A percentile compares a stretch with the other conserved stretches of the same genome.
Conservation (phyloP, 2,888 invertebrate genomes). For the Hirtodrosophila confusa region DNA sequence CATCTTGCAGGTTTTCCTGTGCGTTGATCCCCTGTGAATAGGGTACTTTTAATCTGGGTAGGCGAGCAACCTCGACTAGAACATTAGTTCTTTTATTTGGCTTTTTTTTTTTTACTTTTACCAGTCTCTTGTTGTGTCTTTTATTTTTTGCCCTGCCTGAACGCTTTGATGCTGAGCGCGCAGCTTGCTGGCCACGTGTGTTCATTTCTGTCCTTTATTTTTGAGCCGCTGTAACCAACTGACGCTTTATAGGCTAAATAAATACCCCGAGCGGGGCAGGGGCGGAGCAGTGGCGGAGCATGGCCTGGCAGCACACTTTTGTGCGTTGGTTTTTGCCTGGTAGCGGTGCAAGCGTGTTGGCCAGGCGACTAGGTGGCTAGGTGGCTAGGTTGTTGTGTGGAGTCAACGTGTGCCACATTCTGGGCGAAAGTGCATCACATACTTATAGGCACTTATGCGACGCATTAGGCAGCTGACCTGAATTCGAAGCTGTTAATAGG, state of each 20-base stretch:
- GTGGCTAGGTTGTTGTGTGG: constrained; percentile 12
- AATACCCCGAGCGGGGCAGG: constrained; percentile 58
- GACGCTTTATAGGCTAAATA: constrained; percentile 79
- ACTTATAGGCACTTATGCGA: constrained; percentile 74
- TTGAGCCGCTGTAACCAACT: constrained; percentile 54
- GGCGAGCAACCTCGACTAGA: background rate
- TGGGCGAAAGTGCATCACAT: constrained; percentile 68
- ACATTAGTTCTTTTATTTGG: background rate
- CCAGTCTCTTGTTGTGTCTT: constrained; percentile 20
- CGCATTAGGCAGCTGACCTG: constrained; percentile 71
- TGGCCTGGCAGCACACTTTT: constrained; percentile 72
- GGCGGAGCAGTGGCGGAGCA: constrained; percentile 25
- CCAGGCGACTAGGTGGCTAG: constrained; percentile 5
- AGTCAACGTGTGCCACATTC: constrained; percentile 15
- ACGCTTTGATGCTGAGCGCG: constrained; percentile 72
- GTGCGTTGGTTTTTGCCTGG: constrained; percentile 62
- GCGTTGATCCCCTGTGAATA: background rate
- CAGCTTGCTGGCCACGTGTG: constrained; percentile 51
- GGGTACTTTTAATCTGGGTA: constrained; percentile 1
- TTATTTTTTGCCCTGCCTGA: constrained; percentile 43
- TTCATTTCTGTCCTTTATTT: constrained; percentile 48
- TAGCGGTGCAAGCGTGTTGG: constrained; percentile 30
- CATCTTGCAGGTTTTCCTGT: too few species aligned
- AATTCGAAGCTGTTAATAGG: constrained; percentile 58
- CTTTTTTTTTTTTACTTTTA: constrained; percentile 36